phyloP scores from a whole-genome alignment of 2,797 vertebrate species.

The Malurus leucopterus region DNA sequence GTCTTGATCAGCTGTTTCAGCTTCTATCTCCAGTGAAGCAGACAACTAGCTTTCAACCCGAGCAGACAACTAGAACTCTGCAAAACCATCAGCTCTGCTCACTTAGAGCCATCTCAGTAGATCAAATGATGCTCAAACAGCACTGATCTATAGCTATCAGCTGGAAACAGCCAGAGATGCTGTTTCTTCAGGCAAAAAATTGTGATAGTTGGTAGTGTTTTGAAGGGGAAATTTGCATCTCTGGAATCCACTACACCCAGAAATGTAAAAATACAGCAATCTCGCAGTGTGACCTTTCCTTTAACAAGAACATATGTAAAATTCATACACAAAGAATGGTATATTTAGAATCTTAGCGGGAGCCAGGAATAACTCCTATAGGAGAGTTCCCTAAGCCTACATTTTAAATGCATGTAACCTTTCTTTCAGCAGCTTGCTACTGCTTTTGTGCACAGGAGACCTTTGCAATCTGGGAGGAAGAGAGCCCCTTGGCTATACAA shows the following conservation, averaged over 20 bases:
- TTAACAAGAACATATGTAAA: slow-evolving; percentile 14
- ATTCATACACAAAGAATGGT: neutral
- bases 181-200: slow-evolving; percentile 52
- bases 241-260: neutral
- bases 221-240: slow-evolving; percentile 4
- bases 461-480: slow-evolving; percentile 19
- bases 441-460: slow-evolving; percentile 16
- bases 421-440: slow-evolving; percentile 8
- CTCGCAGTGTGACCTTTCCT: slow-evolving; percentile 16
- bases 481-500: neutral
- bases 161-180: slow-evolving; percentile 25
- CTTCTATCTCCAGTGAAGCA: slow-evolving; percentile 42
- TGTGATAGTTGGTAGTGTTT: neutral
- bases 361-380: neutral
- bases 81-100: slow-evolving; percentile 24
- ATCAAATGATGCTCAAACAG: slow-evolving; percentile 30
- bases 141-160: slow-evolving; percentile 69
- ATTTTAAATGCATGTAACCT: neutral
- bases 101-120: slow-evolving; percentile 23
- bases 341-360: neutral
- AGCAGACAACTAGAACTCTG: slow-evolving; percentile 29
- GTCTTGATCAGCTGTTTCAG: slow-evolving; percentile 48
- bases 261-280: slow-evolving; percentile 24
- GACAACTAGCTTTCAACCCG: slow-evolving; percentile 28
- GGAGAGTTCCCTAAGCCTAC: neutral